A percentile compares a stretch with the other conserved stretches of the same genome.
Evolutionary conservation across 2,888 invertebrate species (phyloP).

Genomic region (Perizoma flavofasciatum): DNA sequence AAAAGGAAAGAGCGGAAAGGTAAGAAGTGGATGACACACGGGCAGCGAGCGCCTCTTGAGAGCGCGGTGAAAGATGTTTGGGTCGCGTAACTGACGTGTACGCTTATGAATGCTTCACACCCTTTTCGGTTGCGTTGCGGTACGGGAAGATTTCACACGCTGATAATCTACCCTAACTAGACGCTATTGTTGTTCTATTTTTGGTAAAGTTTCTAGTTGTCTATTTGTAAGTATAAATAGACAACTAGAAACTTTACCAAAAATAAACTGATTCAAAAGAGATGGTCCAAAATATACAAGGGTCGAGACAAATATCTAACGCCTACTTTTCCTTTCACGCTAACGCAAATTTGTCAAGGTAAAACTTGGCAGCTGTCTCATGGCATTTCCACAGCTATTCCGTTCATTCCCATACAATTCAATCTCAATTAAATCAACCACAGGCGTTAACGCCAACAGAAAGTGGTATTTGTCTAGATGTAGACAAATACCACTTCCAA

Average conservation of each 20-base stretch:
- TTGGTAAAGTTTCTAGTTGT: conserved; percentile 6
- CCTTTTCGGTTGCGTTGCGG: conserved; percentile 51
- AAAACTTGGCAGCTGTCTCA: no score
- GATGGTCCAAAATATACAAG: no score
- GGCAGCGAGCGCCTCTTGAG: conserved; percentile 64
- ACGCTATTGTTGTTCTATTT: conserved; percentile 49
- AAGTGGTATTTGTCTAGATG: no score
- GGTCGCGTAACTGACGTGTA: conserved; percentile 68
- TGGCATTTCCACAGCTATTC: no score
- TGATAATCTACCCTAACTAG: conserved; percentile 53
- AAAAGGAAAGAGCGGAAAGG: conserved; percentile 53
- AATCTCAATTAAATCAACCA: no score
- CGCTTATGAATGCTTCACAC: conserved; percentile 70
- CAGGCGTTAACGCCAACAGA: no score
- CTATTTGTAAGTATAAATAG: no score
- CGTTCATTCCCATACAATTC: no score
- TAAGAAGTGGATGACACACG: conserved; percentile 67
- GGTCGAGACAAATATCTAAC: no score
- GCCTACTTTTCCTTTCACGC: no score
- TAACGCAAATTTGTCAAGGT: no score
- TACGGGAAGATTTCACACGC: conserved; percentile 55
- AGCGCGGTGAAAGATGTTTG: conserved; percentile 70
- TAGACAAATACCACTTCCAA: no score
- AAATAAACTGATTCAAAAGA: conserved; percentile 23
- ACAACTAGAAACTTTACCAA: conserved; percentile 9